Percentiles rank a stretch among this genome's conserved stretches.
Evolutionary conservation across 2,113 vertebrate species (phyloP).

Genomic region (Toxotes jaculatrix): DNA sequence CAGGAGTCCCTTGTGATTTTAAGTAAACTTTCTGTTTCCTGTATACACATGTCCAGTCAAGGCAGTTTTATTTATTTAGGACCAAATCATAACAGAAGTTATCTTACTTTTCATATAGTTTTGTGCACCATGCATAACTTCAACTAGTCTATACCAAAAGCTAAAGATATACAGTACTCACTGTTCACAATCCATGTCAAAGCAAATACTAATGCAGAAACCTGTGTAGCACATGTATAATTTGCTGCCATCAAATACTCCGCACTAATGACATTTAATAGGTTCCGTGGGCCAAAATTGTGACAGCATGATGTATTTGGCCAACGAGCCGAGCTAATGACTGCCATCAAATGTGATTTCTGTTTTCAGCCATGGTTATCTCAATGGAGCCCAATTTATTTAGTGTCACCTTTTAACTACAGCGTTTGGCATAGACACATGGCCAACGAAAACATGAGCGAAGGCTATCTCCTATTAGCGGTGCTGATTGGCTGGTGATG

Average conservation of each 20-base stretch:
- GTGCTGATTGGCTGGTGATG: constrained; percentile 72
- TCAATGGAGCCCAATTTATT: constrained; percentile 81
- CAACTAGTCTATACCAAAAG: background rate
- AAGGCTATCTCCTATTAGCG: constrained; percentile 70
- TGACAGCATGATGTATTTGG: constrained; percentile 84
- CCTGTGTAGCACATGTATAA: constrained; percentile 70
- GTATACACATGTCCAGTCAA: background rate
- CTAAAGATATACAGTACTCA: constrained; percentile 10
- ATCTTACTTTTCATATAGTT: too few relatives aligned
- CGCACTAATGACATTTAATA: constrained; percentile 81
- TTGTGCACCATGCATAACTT: background rate
- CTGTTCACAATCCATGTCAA: constrained; percentile 48
- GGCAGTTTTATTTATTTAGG: too few relatives aligned
- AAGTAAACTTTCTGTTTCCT: background rate
- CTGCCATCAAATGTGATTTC: constrained; percentile 83
- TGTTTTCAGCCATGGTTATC: constrained; percentile 81
- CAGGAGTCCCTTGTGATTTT: constrained; percentile 11
- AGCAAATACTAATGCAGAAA: constrained; percentile 57
- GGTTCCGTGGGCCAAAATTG: constrained; percentile 71
- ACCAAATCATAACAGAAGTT: too few relatives aligned
- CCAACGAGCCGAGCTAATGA: constrained; percentile 82
- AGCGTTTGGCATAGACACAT: constrained; percentile 77
- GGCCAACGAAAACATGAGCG: constrained; percentile 66
- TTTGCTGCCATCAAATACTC: constrained; percentile 69
- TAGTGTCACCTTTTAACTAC: constrained; percentile 81